phyloP scores from a whole-genome alignment of 2,888 invertebrate species.

The Thymelicus lineola region DNA sequence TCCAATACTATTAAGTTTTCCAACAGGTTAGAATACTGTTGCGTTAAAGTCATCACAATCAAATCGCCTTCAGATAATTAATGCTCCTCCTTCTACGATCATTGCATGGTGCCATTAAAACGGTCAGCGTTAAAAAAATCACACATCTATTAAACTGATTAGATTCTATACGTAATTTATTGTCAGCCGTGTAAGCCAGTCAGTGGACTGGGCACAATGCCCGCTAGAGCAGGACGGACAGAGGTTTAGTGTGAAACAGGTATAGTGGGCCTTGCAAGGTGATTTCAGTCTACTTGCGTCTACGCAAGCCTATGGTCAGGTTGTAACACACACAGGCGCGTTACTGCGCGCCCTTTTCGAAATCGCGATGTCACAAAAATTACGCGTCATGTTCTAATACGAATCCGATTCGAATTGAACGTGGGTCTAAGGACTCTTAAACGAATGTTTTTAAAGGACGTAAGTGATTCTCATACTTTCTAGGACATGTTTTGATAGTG shows the following conservation, averaged over 20 bases:
- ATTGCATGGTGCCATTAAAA: constrained; percentile 57
- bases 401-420: constrained; percentile 18
- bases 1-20: background rate
- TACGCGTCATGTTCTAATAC: constrained; percentile 38
- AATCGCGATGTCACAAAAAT: constrained; percentile 66
- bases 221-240: constrained; percentile 72
- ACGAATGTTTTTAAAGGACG: constrained; percentile 10
- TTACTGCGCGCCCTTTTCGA: constrained; percentile 52
- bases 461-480: constrained; percentile 22
- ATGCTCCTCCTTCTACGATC: constrained; percentile 46
- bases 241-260: constrained; percentile 69
- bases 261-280: constrained; percentile 84
- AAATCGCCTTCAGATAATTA: constrained; percentile 41
- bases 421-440: background rate
- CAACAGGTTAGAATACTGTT: background rate
- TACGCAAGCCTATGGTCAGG: constrained; percentile 80
- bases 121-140: constrained; percentile 66
- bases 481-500: constrained; percentile 36
- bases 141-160: constrained; percentile 83
- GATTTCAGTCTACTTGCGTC: constrained; percentile 84
- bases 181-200: constrained; percentile 66
- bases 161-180: constrained; percentile 84
- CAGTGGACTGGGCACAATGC: constrained; percentile 78
- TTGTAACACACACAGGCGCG: constrained; percentile 74
- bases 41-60: constrained; percentile 15